phyloP scores from a whole-genome alignment of 2,797 vertebrate genomes.

The Nyctalus aviator region DNA sequence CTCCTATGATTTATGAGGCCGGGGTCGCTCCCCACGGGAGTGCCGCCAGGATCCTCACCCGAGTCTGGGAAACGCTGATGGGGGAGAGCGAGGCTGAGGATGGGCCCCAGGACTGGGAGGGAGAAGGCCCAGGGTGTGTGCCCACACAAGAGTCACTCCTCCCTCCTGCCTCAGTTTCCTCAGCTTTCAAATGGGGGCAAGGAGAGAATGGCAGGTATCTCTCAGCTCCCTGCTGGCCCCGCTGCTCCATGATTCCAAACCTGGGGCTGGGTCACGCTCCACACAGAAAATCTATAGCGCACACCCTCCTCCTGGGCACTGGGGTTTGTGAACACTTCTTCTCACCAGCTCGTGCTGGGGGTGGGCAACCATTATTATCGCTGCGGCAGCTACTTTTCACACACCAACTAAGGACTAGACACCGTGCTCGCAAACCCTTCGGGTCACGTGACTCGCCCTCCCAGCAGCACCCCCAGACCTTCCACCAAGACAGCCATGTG shows the following conservation, averaged over 20 bases:
- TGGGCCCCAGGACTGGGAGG: accelerated
- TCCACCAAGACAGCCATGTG: accelerated
- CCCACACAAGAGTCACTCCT: not conserved
- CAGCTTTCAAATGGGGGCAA: not conserved
- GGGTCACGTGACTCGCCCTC: accelerated
- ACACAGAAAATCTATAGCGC: accelerated
- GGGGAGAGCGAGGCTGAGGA: not conserved
- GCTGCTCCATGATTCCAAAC: not conserved
- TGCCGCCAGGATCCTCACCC: not conserved
- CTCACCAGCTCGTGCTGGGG: accelerated
- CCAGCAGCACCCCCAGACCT: accelerated
- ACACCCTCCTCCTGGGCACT: accelerated
- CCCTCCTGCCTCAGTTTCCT: not conserved
- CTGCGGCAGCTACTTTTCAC: not conserved
- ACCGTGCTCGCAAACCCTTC: accelerated
- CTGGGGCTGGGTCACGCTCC: accelerated
- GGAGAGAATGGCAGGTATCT: accelerated
- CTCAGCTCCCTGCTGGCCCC: not conserved
- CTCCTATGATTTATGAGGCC: not conserved
- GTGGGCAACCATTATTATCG: accelerated
- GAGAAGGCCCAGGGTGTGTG: not conserved
- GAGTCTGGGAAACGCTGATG: not conserved
- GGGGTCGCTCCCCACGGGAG: not conserved
- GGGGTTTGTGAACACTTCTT: not conserved
- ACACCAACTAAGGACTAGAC: too few relatives aligned